phyloP scores from a whole-genome alignment of 2,113 vertebrate genomes.

The Thymallus thymallus region DNA sequence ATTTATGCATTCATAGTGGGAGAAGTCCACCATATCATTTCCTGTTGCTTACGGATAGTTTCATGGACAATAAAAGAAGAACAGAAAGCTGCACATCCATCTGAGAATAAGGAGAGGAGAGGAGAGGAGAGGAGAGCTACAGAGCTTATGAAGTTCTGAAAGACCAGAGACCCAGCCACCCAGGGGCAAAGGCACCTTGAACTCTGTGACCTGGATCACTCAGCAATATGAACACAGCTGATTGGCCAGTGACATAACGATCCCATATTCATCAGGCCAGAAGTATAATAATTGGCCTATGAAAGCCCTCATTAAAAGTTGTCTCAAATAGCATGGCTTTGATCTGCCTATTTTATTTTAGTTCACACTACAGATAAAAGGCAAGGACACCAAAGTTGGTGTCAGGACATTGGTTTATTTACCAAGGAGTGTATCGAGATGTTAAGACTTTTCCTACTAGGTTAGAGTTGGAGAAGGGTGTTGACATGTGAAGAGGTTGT shows the following conservation, averaged over 20 bases:
- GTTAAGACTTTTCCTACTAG: too few relatives aligned
- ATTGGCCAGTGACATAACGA: neutral
- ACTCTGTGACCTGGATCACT: neutral
- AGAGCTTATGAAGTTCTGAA: constrained; percentile 3
- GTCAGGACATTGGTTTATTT: neutral
- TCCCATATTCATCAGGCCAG: neutral
- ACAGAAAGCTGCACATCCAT: too few relatives aligned
- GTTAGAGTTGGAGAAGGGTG: too few relatives aligned
- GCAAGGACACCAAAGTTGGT: constrained; percentile 14
- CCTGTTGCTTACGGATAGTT: constrained; percentile 2
- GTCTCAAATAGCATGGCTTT: constrained; percentile 38
- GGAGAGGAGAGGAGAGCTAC: constrained; percentile 4
- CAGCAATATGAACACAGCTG: neutral
- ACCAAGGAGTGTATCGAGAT: too few relatives aligned
- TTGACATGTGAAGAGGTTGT: too few relatives aligned
- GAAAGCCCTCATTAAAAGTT: constrained; percentile 41
- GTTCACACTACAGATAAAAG: constrained; percentile 16
- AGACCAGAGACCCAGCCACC: constrained; percentile 22
- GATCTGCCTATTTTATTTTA: constrained; percentile 44
- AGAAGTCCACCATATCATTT: neutral
- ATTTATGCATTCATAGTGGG: constrained; percentile 3
- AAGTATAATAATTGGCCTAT: constrained; percentile 41
- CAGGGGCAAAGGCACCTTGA: constrained; percentile 2
- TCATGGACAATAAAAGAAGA: neutral
- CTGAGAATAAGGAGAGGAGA: neutral